A percentile compares a stretch with the other conserved stretches of the same genome.
Conservation (phyloP, 2,888 invertebrate species). For the Geotrupes spiniger region DNA sequence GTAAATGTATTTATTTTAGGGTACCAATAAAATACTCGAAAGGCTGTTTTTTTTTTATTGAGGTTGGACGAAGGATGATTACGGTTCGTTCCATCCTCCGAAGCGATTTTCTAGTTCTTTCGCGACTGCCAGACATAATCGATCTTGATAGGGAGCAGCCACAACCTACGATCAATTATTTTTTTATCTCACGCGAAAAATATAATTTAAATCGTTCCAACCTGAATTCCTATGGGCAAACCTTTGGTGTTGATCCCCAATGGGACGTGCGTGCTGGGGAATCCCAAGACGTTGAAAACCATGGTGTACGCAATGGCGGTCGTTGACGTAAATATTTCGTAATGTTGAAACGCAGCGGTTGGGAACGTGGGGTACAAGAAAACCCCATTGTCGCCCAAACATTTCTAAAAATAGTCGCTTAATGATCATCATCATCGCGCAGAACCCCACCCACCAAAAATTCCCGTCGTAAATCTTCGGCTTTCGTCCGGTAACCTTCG, state of each 20-base stretch:
- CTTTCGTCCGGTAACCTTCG: no score
- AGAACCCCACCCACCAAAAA: neutral
- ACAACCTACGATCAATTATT: conserved; percentile 62
- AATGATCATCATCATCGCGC: neutral
- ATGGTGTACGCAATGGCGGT: conserved; percentile 63
- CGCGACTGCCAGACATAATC: conserved; percentile 78
- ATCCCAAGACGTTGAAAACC: conserved; percentile 68
- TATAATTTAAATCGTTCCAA: conserved; percentile 43
- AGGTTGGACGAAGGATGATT: no score
- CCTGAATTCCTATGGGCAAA: conserved; percentile 75
- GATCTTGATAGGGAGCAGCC: conserved; percentile 72
- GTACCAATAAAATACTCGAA: no score
- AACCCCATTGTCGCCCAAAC: conserved; percentile 54
- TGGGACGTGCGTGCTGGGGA: conserved; percentile 76
- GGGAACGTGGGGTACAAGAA: conserved; percentile 71
- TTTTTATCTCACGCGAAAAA: neutral
- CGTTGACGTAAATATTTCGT: no score
- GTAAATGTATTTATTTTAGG: no score
- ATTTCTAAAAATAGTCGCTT: conserved; percentile 2
- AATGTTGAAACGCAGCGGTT: conserved; percentile 54
- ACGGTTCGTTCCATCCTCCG: conserved; percentile 12
- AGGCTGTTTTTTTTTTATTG: no score
- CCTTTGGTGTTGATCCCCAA: conserved; percentile 60
- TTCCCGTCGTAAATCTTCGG: neutral
- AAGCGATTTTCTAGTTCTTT: conserved; percentile 63